Evolutionary conservation across 2,888 invertebrate species (phyloP), one percentile per base, ranked within the genome.

Genomic region (Mythimna vitellina): DNA sequence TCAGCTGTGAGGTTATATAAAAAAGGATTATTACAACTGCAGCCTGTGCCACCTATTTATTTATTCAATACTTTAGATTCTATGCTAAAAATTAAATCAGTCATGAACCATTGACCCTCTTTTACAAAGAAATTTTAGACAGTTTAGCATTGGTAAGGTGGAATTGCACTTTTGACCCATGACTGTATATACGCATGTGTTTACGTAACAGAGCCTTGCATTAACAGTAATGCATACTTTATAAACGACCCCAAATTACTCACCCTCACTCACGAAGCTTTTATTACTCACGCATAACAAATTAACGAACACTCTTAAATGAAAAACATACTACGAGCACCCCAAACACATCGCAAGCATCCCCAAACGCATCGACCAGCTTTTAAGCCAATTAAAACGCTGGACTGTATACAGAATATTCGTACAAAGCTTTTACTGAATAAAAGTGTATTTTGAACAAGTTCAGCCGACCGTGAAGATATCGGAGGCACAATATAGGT

Each of bases 391-490:
- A 83, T 77, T 80, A 76, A 71, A 80, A 65, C 49, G 63, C 20
- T 58, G 46, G 38, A 58, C 58, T 57, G 17, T 56, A 62, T 58
- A 70, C 76, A 76, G 80, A 74, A 77, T 56, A 54, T 57, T 35
- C 65, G 72, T 51, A 66, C 68, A 80, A 68, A 65, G 75, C 76
- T 77, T 82, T 84, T 67, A 75, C 66, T 67, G 76, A 68, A 75
- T 82, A 82, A 71, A 79, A 79, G 66, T 68, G 60, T 70, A 77
- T 78, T 80, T 70, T 71, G 67, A 85, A 83, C 75, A 64, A 73
- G 62, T 60, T 72, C 83, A 72, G 46, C 70, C 49, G 62, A 76
- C 61, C 64, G 66, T 65, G 56, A 82, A 82, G 77, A 85, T 85
- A 78, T 78, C 70, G 68, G 49, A 29, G 42, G 58, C 53, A 68